Percentiles rank a stretch among this genome's conserved stretches.
Evolutionary conservation across 2,797 vertebrate genomes (phyloP).

Genomic region (Crenuchus spilurus): DNA sequence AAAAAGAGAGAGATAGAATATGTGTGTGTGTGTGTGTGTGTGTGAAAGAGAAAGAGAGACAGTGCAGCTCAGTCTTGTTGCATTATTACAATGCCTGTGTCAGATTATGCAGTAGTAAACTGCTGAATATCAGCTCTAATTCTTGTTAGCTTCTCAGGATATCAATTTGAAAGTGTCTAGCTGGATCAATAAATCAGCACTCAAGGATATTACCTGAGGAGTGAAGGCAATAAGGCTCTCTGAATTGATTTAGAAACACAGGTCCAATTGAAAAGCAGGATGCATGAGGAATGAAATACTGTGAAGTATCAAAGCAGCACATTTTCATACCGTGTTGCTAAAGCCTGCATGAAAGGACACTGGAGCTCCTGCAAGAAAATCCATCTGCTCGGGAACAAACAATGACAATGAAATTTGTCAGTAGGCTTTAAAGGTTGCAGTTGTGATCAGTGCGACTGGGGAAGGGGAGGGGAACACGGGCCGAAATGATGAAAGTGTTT

Average conservation of each 20-base stretch:
- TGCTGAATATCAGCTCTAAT: slow-evolving; percentile 29
- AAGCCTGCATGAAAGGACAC: slow-evolving; percentile 30
- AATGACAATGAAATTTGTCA: slow-evolving; percentile 39
- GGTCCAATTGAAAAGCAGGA: slow-evolving; percentile 36
- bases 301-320: slow-evolving; percentile 16
- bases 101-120: slow-evolving; percentile 4
- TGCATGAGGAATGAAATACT: slow-evolving; percentile 39
- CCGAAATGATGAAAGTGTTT: slow-evolving; percentile 60
- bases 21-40: not conserved
- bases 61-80: not conserved
- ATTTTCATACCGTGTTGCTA: slow-evolving; percentile 35
- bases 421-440: slow-evolving; percentile 19
- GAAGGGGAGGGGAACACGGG: slow-evolving; percentile 4
- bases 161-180: slow-evolving; percentile 43
- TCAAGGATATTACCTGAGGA: slow-evolving; percentile 43
- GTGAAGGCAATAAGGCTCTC: slow-evolving; percentile 39
- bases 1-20: slow-evolving; percentile 23
- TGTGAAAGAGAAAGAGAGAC: not conserved
- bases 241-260: slow-evolving; percentile 47
- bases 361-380: slow-evolving; percentile 21
- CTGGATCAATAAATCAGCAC: slow-evolving; percentile 53
- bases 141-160: slow-evolving; percentile 38
- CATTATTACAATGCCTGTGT: slow-evolving; percentile 8
- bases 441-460: slow-evolving; percentile 17
- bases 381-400: slow-evolving; percentile 41